Conservation (phyloP, 2,113 vertebrate species). For the Ptilorrhoa leucosticta region DNA sequence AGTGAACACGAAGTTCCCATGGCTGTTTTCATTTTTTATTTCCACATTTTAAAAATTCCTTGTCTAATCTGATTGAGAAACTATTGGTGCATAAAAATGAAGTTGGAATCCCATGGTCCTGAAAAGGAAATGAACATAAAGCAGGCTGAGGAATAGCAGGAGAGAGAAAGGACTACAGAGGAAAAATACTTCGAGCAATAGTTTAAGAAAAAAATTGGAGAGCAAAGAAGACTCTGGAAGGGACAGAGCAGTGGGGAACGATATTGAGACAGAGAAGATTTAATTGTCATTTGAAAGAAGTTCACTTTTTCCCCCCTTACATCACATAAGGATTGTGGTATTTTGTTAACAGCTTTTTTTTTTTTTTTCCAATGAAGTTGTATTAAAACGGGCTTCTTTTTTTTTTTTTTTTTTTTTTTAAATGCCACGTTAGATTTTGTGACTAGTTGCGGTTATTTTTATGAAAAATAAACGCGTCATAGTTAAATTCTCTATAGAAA, state of each 20-base stretch:
- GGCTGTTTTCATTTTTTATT: neutral
- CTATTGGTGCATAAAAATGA: neutral
- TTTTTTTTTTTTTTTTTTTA: no score
- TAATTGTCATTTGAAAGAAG: neutral
- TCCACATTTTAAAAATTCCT: neutral
- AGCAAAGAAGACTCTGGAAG: neutral
- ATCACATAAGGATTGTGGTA: neutral
- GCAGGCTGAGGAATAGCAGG: conserved; percentile 41
- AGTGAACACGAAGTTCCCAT: conserved; percentile 44
- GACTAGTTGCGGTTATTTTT: neutral
- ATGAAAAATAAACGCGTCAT: neutral
- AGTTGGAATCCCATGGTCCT: neutral
- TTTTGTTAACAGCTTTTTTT: neutral
- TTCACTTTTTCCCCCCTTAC: neutral
- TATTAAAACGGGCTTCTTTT: neutral
- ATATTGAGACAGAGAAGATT: neutral
- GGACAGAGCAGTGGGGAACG: neutral
- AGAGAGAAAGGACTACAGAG: neutral
- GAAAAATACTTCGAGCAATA: neutral
- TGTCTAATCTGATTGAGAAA: neutral
- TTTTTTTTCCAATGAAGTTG: neutral
- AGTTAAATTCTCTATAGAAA: neutral
- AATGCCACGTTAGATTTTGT: neutral
- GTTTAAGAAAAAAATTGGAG: neutral
- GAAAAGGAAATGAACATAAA: conserved; percentile 45